Conservation (phyloP, 2,888 invertebrate species). For the Crocallis elinguaria region DNA sequence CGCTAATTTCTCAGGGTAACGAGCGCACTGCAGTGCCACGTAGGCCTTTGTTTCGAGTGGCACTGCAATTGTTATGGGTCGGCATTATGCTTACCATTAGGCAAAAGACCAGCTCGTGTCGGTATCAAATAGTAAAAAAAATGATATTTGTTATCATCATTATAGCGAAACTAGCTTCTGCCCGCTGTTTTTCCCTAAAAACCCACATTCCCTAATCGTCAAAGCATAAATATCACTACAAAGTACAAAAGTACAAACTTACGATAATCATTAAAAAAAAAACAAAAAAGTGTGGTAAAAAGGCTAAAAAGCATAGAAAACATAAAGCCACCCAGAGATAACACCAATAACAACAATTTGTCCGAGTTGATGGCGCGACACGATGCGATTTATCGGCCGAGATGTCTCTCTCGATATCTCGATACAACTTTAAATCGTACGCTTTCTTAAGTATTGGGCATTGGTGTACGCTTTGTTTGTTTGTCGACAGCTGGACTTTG, state of each 20-base stretch:
- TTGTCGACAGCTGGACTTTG: conserved; percentile 19
- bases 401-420: conserved; percentile 53
- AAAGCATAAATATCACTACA: conserved; percentile 28
- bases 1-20: no score
- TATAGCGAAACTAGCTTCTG: neutral
- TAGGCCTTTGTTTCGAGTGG: no score
- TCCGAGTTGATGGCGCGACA: conserved; percentile 69
- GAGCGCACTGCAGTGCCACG: no score
- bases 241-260: no score
- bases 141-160: neutral
- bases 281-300: conserved; percentile 32
- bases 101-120: no score
- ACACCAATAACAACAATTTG: conserved; percentile 79
- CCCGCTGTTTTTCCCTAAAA: conserved; percentile 3
- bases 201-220: conserved; percentile 24
- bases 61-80: no score
- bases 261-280: conserved; percentile 41
- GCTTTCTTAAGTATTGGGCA: conserved; percentile 34
- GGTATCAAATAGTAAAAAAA: neutral
- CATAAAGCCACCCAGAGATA: conserved; percentile 78
- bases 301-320: conserved; percentile 55
- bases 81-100: no score
- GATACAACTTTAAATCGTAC: conserved; percentile 61
- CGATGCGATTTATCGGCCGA: conserved; percentile 75
- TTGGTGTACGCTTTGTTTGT: conserved; percentile 37